phyloP scores from a whole-genome alignment of 2,113 vertebrate genomes.

The Circaetus gallicus region DNA sequence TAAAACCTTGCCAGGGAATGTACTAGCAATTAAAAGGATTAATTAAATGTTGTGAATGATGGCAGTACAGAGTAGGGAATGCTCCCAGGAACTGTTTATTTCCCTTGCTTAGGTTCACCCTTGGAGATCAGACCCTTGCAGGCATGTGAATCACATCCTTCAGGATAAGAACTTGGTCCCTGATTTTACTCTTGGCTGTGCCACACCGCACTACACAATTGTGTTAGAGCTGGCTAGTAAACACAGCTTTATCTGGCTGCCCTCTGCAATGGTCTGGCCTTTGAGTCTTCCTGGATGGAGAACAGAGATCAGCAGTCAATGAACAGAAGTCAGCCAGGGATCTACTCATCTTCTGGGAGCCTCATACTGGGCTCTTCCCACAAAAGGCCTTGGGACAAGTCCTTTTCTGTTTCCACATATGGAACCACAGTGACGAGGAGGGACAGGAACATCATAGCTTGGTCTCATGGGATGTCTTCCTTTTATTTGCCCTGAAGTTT shows the following conservation, averaged over 20 bases:
- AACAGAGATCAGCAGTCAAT: not conserved
- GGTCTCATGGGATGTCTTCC: not conserved
- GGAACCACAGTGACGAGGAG: not conserved
- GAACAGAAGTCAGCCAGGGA: not conserved
- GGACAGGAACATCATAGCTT: not conserved
- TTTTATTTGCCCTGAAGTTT: not conserved
- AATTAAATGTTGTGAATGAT: not conserved
- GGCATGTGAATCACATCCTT: not conserved
- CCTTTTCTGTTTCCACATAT: not conserved
- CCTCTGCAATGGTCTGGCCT: not conserved
- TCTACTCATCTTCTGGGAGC: not conserved
- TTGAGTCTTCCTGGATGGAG: not conserved
- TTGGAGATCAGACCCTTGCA: not conserved
- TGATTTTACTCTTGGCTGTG: not conserved
- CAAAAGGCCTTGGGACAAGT: accelerated
- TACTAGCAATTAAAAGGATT: not conserved
- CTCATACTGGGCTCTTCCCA: not conserved
- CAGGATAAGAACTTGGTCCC: not conserved
- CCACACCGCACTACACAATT: no score
- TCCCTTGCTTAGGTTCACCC: not conserved
- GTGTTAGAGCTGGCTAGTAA: not conserved
- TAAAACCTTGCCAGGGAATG: not conserved
- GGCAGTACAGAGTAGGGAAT: not conserved
- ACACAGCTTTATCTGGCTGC: not conserved
- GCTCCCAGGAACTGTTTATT: not conserved